Evolutionary conservation across 2,888 invertebrate genomes (phyloP), one percentile per base, ranked within the genome.

Genomic region (Marronus borbonicus): DNA sequence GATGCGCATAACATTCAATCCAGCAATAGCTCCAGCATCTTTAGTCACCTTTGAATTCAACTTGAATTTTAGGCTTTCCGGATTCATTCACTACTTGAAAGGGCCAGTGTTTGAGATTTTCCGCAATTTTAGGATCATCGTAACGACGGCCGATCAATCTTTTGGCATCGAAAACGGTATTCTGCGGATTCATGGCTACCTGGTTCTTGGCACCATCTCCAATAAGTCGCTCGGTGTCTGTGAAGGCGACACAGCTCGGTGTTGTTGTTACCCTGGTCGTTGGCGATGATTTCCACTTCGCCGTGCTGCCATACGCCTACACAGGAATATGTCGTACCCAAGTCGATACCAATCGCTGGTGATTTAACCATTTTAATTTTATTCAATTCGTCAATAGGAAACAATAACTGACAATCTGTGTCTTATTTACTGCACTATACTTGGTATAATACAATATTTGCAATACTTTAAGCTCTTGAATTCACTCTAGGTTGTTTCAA

Each of bases 291-390:
- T 87, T 94, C 94, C 85, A 94, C 93, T 85, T 93, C 93, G 77
- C 94, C 94, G 83, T 93, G 92, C 85, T 95, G 94, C 89, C 94
- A 96, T 31, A 95, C 94, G 58, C 93, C 95, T 77, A 95, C 95
- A 86, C 95, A 95, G 76, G 96, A 96, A 89, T 93, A 96, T 14
- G 96, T 96, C 75, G 96, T 96, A 76, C 96, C 96, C 84, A 96
- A 90, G 89, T 97, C 96, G 87, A 96, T 96, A 82, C 95, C 95
- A 83, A 95, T 92, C 78, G 93, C 92, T 84, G 92, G 91, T 85
- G 89, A 86, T 85, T 88, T 89, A 31, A 85, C 86, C 89, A 89
- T 89, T 80, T 80, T 83, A 49, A n/a, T 60, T 36, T 68, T 65
- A 2, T 12, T 44, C 74, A 36, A n/a, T 2, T 52, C 28, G 36